phyloP scores from a whole-genome alignment of 2,888 invertebrate genomes.

The Gerosis bhagava region DNA sequence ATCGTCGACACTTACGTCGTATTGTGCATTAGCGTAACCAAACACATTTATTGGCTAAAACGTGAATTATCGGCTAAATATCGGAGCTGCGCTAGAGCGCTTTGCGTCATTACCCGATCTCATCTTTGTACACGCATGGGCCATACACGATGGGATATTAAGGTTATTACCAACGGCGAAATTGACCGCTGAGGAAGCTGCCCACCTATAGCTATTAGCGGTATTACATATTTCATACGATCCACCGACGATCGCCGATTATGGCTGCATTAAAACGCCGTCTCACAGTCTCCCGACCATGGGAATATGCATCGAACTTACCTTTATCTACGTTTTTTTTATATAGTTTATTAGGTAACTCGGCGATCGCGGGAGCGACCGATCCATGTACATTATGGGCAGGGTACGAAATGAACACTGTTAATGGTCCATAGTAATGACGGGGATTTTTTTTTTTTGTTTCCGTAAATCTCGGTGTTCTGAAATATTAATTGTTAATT shows the following conservation, averaged over 20 bases:
- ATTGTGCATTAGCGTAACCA: constrained; percentile 37
- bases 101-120: constrained; percentile 66
- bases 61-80: constrained; percentile 53
- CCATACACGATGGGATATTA: constrained; percentile 75
- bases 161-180: constrained; percentile 75
- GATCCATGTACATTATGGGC: constrained; percentile 60
- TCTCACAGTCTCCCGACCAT: constrained; percentile 65
- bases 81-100: constrained; percentile 47
- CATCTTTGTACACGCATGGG: constrained; percentile 73
- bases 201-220: constrained; percentile 75
- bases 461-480: constrained; percentile 28
- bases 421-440: constrained; percentile 50
- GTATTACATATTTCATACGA: constrained; percentile 78
- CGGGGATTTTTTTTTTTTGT: too few species aligned
- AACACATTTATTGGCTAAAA: constrained; percentile 54
- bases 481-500: constrained; percentile 32
- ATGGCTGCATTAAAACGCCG: constrained; percentile 76
- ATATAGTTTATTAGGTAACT: constrained; percentile 74
- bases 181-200: constrained; percentile 82
- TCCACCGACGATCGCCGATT: constrained; percentile 71
- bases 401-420: constrained; percentile 29
- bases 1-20: too few species aligned
- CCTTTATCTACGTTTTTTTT: constrained; percentile 72
- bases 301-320: constrained; percentile 58
- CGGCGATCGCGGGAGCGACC: constrained; percentile 52